A percentile compares a stretch with the other conserved stretches of the same genome.
These are phyloP conservation scores for Tortrix viridana DNA, from an alignment of 2,888 invertebrate genomes.

Conservation along the genomic window DNA sequence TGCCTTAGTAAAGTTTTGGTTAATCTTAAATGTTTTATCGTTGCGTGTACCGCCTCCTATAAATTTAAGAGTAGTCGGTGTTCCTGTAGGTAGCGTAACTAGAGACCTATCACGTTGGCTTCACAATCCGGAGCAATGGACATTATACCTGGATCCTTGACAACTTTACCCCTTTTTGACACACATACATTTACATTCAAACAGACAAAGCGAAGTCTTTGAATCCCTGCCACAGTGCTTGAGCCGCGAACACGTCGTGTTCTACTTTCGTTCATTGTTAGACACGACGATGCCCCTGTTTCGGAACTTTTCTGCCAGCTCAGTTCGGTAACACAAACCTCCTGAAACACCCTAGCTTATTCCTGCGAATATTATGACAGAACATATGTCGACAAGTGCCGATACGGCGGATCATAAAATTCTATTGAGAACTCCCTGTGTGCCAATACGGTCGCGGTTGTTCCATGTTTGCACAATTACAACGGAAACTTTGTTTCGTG, in stretches of 20 bases:
- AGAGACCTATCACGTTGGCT: background rate
- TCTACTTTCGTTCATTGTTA: slow-evolving; percentile 44
- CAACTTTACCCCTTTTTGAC: slow-evolving; percentile 35
- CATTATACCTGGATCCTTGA: slow-evolving; percentile 4
- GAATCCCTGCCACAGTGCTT: slow-evolving; percentile 39
- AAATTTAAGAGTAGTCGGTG: slow-evolving; percentile 11
- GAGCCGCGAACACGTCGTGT: slow-evolving; percentile 40
- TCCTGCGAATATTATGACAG: slow-evolving; percentile 20
- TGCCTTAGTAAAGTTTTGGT: slow-evolving; percentile 5
- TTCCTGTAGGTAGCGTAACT: slow-evolving; percentile 31
- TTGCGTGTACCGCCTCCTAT: slow-evolving; percentile 6
- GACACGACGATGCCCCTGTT: slow-evolving; percentile 39
- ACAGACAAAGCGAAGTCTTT: slow-evolving; percentile 34
- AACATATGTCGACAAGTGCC: slow-evolving; percentile 15
- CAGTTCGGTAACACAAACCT: slow-evolving; percentile 35
- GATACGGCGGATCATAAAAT: slow-evolving; percentile 27
- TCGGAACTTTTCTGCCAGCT: slow-evolving; percentile 39
- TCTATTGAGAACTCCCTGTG: slow-evolving; percentile 25
- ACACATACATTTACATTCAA: slow-evolving; percentile 33
- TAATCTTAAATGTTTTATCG: slow-evolving; percentile 29
- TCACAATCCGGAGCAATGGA: slow-evolving; percentile 8
- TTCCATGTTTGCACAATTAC: slow-evolving; percentile 15
- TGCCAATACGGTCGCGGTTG: slow-evolving; percentile 12
- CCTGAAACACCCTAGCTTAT: slow-evolving; percentile 25
- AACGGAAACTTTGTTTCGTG: slow-evolving; percentile 25